Base-by-base conservation (phyloP, 1,140 invertebrate species). In the Drosophila azteca region DNA sequence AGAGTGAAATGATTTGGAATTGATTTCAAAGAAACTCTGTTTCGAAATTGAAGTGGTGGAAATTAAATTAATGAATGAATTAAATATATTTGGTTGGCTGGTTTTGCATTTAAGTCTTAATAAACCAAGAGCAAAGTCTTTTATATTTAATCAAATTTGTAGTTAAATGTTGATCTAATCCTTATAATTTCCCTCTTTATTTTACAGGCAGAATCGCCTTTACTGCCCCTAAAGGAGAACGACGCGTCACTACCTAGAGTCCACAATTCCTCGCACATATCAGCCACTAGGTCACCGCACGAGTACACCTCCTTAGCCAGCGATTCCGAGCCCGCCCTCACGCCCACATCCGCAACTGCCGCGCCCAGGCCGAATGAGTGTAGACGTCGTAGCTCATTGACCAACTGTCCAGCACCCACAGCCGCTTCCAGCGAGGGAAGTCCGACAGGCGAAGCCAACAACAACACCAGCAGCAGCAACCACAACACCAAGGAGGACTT, bases 181-280 rank as follows among this genome's bases (percentile, higher is more conserved):
- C 3, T 13, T 13, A 26, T 5, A 11, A 17, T 20, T 13, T 49
- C 1, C 26, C 50, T 67, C 11, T 13, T 3, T 13, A 15, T 15
- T 22, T 29, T 35, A 3, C 65, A 90, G 88, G 82, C 83, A 58
- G 88, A 90, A 64, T 88, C 88, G 52, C 88, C 88, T n/a, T 60
- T 90, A 41, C 72, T 90, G 29, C 88, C 79, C 43, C 35, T 68
- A 13, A 83, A 80, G 61, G 76, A 79, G 17, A 61, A 77, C 39
- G 54, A 62, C 17, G 5, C 41, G 8, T 70, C 51, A 35, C 69
- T 55, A 24, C 44, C 52, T 49, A 65, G 46, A 62, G 46, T 20
- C 22, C 75, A 46, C 39, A 67, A 20, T 20, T 69, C 63, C 22
- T 31, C 71, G 51, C 75, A 77, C 79, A 88, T 88, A 88, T 84